Conservation (phyloP, 1,140 invertebrate species). For the Tetramorium parvispinum region DNA sequence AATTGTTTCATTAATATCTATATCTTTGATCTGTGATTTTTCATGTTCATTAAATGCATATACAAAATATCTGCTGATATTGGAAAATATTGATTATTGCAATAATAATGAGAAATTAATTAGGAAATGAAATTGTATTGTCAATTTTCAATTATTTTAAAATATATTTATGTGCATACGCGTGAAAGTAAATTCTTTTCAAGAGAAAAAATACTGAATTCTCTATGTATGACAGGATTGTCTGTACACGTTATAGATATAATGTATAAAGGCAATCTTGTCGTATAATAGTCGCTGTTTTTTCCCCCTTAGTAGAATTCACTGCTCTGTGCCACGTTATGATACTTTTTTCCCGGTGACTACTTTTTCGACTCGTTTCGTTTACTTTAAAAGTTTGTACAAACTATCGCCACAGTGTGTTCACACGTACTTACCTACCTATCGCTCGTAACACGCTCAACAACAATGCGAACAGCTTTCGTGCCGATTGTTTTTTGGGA, state of each 20-base stretch:
- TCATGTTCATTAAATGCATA: background rate
- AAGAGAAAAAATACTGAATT: too few species aligned
- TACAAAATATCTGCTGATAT: background rate
- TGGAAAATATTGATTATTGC: background rate
- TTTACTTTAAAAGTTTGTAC: slow-evolving; percentile 54
- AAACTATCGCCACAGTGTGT: slow-evolving; percentile 31
- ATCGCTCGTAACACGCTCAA: slow-evolving; percentile 36
- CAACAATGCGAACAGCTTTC: slow-evolving; percentile 35
- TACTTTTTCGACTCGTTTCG: slow-evolving; percentile 36
- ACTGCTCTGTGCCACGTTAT: background rate
- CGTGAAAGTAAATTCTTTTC: too few species aligned
- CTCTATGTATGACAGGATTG: too few species aligned
- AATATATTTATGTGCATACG: background rate
- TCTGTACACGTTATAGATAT: background rate
- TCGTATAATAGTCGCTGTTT: background rate
- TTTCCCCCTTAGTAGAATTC: background rate
- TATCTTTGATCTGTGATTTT: background rate
- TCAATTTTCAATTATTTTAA: background rate
- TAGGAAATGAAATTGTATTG: background rate
- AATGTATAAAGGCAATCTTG: background rate
- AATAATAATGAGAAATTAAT: background rate
- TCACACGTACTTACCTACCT: slow-evolving; percentile 41
- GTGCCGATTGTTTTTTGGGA: slow-evolving; percentile 57
- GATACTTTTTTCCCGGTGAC: slow-evolving; percentile 2
- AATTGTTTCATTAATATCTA: slow-evolving; percentile 5